phyloP scores from a whole-genome alignment of 2,888 invertebrate species.

The Neria commutata region DNA sequence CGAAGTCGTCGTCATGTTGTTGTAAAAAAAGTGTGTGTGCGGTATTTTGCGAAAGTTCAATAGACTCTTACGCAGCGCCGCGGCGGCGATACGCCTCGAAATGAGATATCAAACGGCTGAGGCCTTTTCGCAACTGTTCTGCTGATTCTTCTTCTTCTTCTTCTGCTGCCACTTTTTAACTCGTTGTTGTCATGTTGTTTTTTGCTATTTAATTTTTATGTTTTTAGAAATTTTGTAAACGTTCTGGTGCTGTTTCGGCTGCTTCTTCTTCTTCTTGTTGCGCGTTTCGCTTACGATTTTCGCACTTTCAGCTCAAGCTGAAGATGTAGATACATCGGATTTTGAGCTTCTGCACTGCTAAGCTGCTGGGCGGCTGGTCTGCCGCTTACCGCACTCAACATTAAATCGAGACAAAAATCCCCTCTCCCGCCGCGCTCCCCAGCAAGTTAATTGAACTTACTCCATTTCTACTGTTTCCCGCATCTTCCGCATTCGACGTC shows the following conservation, averaged over 20 bases:
- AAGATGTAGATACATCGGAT: too few relatives aligned
- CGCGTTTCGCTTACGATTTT: not conserved
- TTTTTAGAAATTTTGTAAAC: not conserved
- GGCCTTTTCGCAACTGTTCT: not conserved
- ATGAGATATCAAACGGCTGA: not conserved
- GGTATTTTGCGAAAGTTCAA: constrained; percentile 44
- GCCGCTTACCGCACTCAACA: too few relatives aligned
- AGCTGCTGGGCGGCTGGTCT: too few relatives aligned
- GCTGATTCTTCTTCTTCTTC: too few relatives aligned
- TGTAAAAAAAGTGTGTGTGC: too few relatives aligned
- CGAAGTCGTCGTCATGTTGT: not conserved
- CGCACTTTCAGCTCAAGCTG: too few relatives aligned
- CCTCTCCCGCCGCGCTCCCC: too few relatives aligned
- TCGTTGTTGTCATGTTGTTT: too few relatives aligned
- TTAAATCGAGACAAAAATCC: too few relatives aligned
- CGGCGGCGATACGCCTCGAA: not conserved
- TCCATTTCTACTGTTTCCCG: not conserved
- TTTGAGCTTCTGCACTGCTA: too few relatives aligned
- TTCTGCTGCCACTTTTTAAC: not conserved
- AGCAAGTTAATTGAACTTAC: not conserved
- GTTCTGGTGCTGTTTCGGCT: too few relatives aligned
- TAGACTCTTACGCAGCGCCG: constrained; percentile 37
- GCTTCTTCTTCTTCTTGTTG: not conserved
- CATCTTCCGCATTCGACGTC: not conserved
- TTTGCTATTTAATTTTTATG: not conserved